Evolutionary conservation across 2,888 invertebrate species (phyloP).

Genomic region (Therioaphis trifolii): DNA sequence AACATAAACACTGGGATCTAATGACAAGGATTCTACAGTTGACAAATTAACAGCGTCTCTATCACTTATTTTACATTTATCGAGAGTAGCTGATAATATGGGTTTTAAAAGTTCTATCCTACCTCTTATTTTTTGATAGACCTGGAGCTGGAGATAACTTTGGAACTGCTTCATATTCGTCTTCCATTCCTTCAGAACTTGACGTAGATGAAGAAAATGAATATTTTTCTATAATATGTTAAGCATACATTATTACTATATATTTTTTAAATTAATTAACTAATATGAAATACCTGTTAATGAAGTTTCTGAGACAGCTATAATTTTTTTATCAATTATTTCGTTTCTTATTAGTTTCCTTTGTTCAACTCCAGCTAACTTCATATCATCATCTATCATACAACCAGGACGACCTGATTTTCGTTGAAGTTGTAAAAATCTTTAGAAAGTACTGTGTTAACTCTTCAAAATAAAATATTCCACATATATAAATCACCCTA

Average conservation of each 20-base stretch:
- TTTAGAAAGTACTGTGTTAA: too few relatives aligned
- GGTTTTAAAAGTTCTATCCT: background rate
- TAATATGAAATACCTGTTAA: too few relatives aligned
- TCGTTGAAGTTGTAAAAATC: too few relatives aligned
- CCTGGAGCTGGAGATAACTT: background rate
- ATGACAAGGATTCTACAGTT: conserved; percentile 7
- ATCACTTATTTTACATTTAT: conserved; percentile 16
- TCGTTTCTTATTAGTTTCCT: background rate
- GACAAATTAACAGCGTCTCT: conserved; percentile 16
- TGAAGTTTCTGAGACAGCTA: too few relatives aligned
- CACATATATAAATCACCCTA: too few relatives aligned
- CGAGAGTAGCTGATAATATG: conserved; percentile 4
- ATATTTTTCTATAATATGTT: too few relatives aligned
- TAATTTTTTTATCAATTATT: background rate
- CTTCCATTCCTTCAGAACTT: too few relatives aligned
- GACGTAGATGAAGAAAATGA: too few relatives aligned
- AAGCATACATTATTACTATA: too few relatives aligned
- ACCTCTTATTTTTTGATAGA: background rate
- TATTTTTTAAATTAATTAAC: too few relatives aligned
- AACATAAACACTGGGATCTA: too few relatives aligned
- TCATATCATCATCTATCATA: background rate
- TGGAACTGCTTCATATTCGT: background rate
- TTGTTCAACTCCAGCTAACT: background rate
- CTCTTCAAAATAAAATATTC: too few relatives aligned
- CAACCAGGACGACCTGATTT: background rate